Evolutionary conservation across 2,797 vertebrate genomes (phyloP).

Genomic region (Melanotaenia nigrans): DNA sequence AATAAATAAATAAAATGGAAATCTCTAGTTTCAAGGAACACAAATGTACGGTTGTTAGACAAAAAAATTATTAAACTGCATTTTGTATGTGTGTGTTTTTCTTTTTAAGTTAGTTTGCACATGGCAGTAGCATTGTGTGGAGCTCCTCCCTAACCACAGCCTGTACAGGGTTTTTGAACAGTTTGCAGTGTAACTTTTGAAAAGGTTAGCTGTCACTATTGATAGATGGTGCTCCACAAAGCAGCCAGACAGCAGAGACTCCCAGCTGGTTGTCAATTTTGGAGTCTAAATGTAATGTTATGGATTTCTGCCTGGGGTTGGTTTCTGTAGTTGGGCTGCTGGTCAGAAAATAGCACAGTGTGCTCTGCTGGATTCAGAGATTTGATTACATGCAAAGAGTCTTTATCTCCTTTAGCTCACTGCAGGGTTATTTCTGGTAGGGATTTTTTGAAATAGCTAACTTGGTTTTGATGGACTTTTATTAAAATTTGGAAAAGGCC

Average conservation of each 20-base stretch:
- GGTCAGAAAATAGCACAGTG: slow-evolving; percentile 27
- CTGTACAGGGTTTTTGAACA: slow-evolving; percentile 34
- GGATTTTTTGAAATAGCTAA: not conserved
- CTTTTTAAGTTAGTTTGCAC: slow-evolving; percentile 7
- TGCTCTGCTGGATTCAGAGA: slow-evolving; percentile 24
- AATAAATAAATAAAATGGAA: not conserved
- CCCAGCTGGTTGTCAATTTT: slow-evolving; percentile 62
- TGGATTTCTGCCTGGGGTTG: slow-evolving; percentile 72
- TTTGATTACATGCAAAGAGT: slow-evolving; percentile 14
- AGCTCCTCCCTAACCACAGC: slow-evolving; percentile 65
- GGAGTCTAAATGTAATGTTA: slow-evolving; percentile 68
- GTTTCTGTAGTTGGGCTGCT: slow-evolving; percentile 40
- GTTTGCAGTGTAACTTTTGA: slow-evolving; percentile 53
- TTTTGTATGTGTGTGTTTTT: slow-evolving; percentile 52
- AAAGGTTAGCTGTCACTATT: slow-evolving; percentile 66
- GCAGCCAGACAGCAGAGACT: slow-evolving; percentile 56
- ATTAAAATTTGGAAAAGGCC: too few relatives aligned
- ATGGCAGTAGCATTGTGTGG: slow-evolving; percentile 29
- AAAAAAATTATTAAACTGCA: slow-evolving; percentile 33
- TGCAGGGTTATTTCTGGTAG: not conserved
- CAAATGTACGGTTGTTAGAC: not conserved
- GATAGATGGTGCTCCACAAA: slow-evolving; percentile 63
- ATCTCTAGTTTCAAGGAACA: not conserved
- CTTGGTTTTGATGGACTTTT: not conserved
- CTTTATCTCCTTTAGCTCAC: not conserved